phyloP scores from a whole-genome alignment of 2,888 invertebrate species.

The Achlya flavicornis region DNA sequence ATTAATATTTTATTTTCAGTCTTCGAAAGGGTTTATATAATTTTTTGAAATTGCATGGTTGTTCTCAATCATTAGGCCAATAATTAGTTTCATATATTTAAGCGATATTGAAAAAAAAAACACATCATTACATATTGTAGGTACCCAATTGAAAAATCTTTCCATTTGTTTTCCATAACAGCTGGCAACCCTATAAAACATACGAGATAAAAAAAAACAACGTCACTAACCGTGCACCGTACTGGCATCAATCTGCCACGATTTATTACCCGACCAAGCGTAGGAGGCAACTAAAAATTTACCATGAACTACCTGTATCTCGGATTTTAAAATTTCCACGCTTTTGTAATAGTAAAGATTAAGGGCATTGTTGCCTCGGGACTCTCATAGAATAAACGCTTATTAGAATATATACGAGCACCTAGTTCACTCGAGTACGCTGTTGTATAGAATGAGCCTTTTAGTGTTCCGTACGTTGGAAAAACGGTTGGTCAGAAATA shows the following conservation, averaged over 20 bases:
- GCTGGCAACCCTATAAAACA: neutral
- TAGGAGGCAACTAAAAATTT: slow-evolving; percentile 79
- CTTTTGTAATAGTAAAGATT: slow-evolving; percentile 77
- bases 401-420: slow-evolving; percentile 77
- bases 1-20: too few relatives aligned
- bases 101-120: neutral
- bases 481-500: neutral
- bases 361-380: slow-evolving; percentile 76
- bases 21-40: too few relatives aligned
- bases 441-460: slow-evolving; percentile 59
- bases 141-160: neutral
- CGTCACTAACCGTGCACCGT: slow-evolving; percentile 36
- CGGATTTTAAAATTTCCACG: slow-evolving; percentile 69
- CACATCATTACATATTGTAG: neutral
- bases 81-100: neutral
- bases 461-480: neutral
- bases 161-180: neutral
- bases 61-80: neutral
- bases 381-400: slow-evolving; percentile 66
- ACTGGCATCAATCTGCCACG: slow-evolving; percentile 53
- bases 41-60: neutral
- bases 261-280: slow-evolving; percentile 72
- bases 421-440: slow-evolving; percentile 46
- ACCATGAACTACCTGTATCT: slow-evolving; percentile 69
- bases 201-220: slow-evolving; percentile 20